A percentile compares a stretch with the other conserved stretches of the same genome.
phyloP scores from a whole-genome alignment of 2,113 vertebrate species.

The Dicerorhinus sumatrensis region DNA sequence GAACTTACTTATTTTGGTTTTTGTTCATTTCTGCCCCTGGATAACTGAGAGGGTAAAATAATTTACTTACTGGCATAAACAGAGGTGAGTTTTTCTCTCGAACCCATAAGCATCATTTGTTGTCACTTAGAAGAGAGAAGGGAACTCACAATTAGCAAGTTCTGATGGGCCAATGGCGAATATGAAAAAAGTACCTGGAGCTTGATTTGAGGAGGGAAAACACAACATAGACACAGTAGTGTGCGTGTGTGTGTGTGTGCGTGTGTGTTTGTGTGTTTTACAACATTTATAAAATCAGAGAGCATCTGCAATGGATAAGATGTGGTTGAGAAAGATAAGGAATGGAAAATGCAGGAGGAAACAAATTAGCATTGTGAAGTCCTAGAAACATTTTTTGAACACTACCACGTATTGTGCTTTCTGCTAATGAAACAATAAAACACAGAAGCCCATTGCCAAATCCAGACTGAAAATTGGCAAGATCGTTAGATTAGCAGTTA shows the following conservation, averaged over 20 bases:
- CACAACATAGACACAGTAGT: background rate
- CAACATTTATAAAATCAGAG: background rate
- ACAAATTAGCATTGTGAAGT: background rate
- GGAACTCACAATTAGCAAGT: background rate
- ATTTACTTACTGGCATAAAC: background rate
- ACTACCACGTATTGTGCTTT: background rate
- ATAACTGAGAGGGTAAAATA: conserved; percentile 1
- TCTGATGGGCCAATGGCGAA: background rate
- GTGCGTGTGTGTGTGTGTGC: too few relatives aligned
- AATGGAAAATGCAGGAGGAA: conserved; percentile 12
- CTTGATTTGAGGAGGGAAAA: background rate
- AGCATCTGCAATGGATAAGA: background rate
- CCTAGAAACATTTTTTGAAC: background rate
- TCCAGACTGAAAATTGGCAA: background rate
- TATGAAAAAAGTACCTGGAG: background rate
- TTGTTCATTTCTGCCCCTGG: background rate
- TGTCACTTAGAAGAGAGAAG: background rate
- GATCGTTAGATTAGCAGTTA: background rate
- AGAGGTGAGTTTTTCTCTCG: background rate
- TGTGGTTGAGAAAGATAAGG: background rate
- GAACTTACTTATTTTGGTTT: background rate
- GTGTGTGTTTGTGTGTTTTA: background rate
- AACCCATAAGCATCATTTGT: background rate
- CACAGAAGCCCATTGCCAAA: background rate
- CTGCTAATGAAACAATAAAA: conserved; percentile 33